Conservation (phyloP, 2,113 vertebrate species). For the Alces alces region DNA sequence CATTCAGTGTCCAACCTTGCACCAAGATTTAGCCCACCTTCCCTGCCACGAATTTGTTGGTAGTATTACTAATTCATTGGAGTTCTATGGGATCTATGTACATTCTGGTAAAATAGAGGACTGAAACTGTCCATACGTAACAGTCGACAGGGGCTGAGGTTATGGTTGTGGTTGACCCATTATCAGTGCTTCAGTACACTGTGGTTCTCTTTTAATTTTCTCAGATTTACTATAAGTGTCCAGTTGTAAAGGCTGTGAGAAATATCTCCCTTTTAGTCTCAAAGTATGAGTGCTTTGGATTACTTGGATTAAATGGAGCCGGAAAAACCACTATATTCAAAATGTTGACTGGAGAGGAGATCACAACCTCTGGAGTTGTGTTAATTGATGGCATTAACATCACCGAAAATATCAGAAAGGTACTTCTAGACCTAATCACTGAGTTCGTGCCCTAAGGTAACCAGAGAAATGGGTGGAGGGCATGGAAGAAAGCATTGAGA, state of each 20-base stretch:
- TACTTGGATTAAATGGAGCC: slow-evolving; percentile 92
- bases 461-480: not conserved
- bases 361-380: slow-evolving; percentile 73
- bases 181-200: not conserved
- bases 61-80: not conserved
- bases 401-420: slow-evolving; percentile 36
- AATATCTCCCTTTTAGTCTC: slow-evolving; percentile 50
- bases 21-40: not conserved
- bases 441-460: not conserved
- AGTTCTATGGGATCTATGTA: not conserved
- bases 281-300: slow-evolving; percentile 87
- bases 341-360: slow-evolving; percentile 90
- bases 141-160: not conserved
- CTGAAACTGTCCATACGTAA: not conserved
- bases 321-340: slow-evolving; percentile 93
- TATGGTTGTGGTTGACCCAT: not conserved
- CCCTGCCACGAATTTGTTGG: not conserved
- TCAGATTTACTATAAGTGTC: slow-evolving; percentile 71
- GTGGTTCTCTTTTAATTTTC: not conserved
- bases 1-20: not conserved
- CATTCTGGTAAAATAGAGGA: not conserved
- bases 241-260: slow-evolving; percentile 70
- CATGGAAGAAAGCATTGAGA: not conserved
- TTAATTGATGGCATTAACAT: slow-evolving; percentile 40
- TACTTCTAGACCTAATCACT: slow-evolving; percentile 13